Conservation (phyloP, 2,113 vertebrate species). For the Podarcis cretensis region DNA sequence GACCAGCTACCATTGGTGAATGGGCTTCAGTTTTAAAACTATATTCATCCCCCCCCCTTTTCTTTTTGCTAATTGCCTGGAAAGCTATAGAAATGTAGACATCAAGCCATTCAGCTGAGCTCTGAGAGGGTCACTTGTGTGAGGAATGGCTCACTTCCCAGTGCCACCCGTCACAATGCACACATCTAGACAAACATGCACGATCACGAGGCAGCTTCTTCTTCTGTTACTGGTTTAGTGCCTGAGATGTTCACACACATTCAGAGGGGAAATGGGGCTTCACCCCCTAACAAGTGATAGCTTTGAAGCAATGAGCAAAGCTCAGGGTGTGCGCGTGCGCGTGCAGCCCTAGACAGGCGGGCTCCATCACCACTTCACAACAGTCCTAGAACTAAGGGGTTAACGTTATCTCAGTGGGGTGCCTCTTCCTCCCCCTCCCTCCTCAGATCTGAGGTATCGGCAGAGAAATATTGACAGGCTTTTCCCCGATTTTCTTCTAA, state of each 20-base stretch:
- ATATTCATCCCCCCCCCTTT: not conserved
- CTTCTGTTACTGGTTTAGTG: not conserved
- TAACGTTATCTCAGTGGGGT: slow-evolving; percentile 19
- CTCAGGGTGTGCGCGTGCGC: slow-evolving; percentile 21
- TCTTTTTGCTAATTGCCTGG: not conserved
- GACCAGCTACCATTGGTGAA: rapidly evolving
- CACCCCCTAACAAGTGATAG: not conserved
- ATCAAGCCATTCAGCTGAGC: slow-evolving; percentile 9
- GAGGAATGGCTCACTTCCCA: not conserved
- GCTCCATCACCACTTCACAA: slow-evolving; percentile 33
- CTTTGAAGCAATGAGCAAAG: slow-evolving; percentile 36
- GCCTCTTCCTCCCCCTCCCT: slow-evolving; percentile 13
- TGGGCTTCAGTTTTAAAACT: not conserved
- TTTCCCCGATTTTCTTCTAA: slow-evolving; percentile 31
- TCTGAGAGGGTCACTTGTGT: not conserved
- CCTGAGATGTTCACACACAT: not conserved
- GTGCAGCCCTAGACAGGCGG: slow-evolving; percentile 47
- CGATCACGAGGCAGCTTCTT: not conserved
- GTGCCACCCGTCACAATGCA: rapidly evolving
- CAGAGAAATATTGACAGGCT: not conserved
- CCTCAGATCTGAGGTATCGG: slow-evolving; percentile 15
- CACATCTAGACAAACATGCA: not conserved
- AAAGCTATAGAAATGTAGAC: slow-evolving; percentile 32
- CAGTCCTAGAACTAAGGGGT: slow-evolving; percentile 49
- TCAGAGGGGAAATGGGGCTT: not conserved